Percentiles rank a stretch among this genome's conserved stretches.
These are phyloP conservation scores for Chrysaora quinquecirrha DNA, from an alignment of 30 jellyfish, hydroid and myxozoan species.

Conservation along the genomic window DNA sequence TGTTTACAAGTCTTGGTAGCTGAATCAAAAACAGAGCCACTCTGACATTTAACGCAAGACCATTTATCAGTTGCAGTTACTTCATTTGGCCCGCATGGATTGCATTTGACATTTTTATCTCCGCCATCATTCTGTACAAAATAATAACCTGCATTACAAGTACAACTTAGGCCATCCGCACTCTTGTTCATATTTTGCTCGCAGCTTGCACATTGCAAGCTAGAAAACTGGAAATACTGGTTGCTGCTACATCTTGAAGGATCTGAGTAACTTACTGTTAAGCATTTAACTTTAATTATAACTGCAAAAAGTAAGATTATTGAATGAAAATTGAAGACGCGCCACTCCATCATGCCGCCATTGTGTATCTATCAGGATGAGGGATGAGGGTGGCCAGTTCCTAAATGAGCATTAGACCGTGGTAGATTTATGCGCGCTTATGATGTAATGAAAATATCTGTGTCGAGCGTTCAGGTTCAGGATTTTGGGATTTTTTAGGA, in stretches of 20 bases:
- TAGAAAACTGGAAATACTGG: slow-evolving; percentile 84
- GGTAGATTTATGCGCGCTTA: too few relatives aligned
- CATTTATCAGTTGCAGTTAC: slow-evolving; percentile 75
- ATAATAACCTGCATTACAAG: slow-evolving; percentile 67
- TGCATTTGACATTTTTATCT: slow-evolving; percentile 66
- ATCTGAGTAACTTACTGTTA: slow-evolving; percentile 50
- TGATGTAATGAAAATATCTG: too few relatives aligned
- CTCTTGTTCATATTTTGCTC: slow-evolving; percentile 63
- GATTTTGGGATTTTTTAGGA: too few relatives aligned
- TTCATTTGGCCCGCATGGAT: slow-evolving; percentile 58
- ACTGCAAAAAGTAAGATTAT: not conserved
- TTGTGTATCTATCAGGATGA: too few relatives aligned
- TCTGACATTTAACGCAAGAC: slow-evolving; percentile 77
- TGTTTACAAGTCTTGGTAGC: slow-evolving; percentile 54
- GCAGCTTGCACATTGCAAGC: slow-evolving; percentile 83
- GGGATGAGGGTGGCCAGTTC: too few relatives aligned
- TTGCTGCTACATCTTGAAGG: slow-evolving; percentile 69
- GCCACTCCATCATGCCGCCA: too few relatives aligned
- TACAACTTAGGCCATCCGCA: slow-evolving; percentile 80
- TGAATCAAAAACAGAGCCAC: slow-evolving; percentile 38
- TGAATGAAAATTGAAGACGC: not conserved
- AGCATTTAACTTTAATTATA: not conserved
- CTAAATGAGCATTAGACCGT: too few relatives aligned
- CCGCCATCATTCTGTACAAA: slow-evolving; percentile 72
- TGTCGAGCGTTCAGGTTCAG: too few relatives aligned